Evolutionary conservation across 1,140 invertebrate genomes (phyloP).

Genomic region (Zaprionus ghesquierei): DNA sequence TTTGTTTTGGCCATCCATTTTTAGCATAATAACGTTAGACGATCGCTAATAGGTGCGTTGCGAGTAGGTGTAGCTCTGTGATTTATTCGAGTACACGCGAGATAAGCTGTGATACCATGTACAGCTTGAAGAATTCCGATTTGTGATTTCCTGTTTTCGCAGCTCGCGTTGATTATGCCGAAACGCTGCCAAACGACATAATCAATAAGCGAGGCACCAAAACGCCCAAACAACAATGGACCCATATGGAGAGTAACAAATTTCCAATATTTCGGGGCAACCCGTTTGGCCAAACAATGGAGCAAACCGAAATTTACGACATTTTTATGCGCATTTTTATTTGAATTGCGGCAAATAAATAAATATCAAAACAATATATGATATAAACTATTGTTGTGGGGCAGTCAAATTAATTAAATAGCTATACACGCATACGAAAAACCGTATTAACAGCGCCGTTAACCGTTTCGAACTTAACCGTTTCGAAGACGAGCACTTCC

Average conservation of each 20-base stretch:
- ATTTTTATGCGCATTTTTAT: constrained; percentile 74
- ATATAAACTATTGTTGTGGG: constrained; percentile 28
- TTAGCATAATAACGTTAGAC: not conserved
- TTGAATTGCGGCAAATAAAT: constrained; percentile 51
- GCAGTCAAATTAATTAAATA: constrained; percentile 44
- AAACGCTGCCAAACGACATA: constrained; percentile 33
- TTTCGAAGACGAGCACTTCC: constrained; percentile 17
- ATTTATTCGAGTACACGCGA: constrained; percentile 7
- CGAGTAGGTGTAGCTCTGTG: constrained; percentile 3
- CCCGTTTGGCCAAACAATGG: constrained; percentile 43
- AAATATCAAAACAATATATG: constrained; percentile 42
- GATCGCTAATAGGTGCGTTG: not conserved
- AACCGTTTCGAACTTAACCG: constrained; percentile 57
- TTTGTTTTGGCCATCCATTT: constrained; percentile 36
- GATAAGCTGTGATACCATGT: not conserved
- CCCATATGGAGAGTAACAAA: constrained; percentile 10
- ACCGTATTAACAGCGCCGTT: constrained; percentile 18
- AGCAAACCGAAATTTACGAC: constrained; percentile 46
- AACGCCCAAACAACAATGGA: not conserved
- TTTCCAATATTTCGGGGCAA: constrained; percentile 18
- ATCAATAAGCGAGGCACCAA: constrained; percentile 21
- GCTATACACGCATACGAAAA: constrained; percentile 21
- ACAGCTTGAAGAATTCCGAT: not conserved
- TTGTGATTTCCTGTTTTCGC: constrained; percentile 5
- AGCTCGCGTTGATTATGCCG: constrained; percentile 2